Evolutionary conservation across 2,888 invertebrate species (phyloP).

Genomic region (Idaea straminata): DNA sequence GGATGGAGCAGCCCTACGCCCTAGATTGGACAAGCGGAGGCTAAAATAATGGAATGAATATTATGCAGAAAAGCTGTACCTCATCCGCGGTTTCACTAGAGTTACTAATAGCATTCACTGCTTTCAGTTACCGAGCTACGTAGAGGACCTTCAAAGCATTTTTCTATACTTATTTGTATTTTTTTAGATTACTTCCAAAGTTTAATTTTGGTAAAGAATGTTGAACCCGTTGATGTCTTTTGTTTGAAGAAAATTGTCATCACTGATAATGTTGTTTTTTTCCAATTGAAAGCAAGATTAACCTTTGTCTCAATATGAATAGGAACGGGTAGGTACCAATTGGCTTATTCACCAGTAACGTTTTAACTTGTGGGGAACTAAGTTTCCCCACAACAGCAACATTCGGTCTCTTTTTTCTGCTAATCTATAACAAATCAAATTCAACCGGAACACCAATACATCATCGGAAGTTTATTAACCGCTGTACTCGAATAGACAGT

Average conservation of each 20-base stretch:
- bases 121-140: too few relatives aligned
- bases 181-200: neutral
- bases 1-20: too few relatives aligned
- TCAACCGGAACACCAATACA: slow-evolving; percentile 59
- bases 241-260: slow-evolving; percentile 2
- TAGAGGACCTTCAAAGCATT: too few relatives aligned
- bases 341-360: neutral
- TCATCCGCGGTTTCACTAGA: too few relatives aligned
- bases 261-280: neutral
- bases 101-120: too few relatives aligned
- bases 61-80: too few relatives aligned
- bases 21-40: too few relatives aligned
- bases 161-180: too few relatives aligned
- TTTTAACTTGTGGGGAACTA: neutral
- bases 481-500: slow-evolving; percentile 46
- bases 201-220: neutral
- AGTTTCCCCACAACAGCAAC: slow-evolving; percentile 14
- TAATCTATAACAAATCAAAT: slow-evolving; percentile 32
- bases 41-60: too few relatives aligned
- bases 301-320: too few relatives aligned
- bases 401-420: slow-evolving; percentile 13
- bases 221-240: slow-evolving; percentile 29
- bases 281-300: too few relatives aligned
- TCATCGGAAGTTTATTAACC: slow-evolving; percentile 65
- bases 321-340: neutral